Conservation (phyloP, 2,888 invertebrate genomes). For the Ophioninae sp. region DNA sequence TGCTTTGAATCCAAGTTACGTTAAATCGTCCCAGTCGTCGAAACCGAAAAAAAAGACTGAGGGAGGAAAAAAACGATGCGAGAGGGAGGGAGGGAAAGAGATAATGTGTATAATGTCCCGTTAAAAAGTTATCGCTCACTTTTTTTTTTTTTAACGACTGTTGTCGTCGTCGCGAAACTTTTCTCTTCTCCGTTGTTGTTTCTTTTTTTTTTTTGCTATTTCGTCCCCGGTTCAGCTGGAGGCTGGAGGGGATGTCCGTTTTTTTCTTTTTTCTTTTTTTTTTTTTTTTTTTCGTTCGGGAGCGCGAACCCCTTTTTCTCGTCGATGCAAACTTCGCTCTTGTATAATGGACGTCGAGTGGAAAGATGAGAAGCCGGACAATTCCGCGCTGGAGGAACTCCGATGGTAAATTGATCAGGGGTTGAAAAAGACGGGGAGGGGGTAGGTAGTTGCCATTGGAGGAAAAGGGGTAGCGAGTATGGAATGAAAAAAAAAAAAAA, state of each 20-base stretch:
- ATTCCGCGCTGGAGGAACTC: too few relatives aligned
- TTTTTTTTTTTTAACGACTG: constrained; percentile 6
- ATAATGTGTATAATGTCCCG: constrained; percentile 1
- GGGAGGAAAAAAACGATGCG: not conserved
- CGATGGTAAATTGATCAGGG: too few relatives aligned
- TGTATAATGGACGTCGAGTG: constrained; percentile 5
- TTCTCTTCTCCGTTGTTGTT: not conserved
- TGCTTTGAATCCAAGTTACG: not conserved
- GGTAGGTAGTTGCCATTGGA: too few relatives aligned
- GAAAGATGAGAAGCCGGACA: too few relatives aligned
- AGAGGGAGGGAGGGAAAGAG: not conserved
- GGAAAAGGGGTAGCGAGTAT: not conserved
- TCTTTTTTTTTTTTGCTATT: constrained; percentile 3
- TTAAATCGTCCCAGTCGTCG: not conserved
- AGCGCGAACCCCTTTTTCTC: too few relatives aligned
- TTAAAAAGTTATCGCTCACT: constrained; percentile 30
- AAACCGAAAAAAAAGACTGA: not conserved
- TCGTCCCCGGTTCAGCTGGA: not conserved
- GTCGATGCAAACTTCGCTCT: not conserved
- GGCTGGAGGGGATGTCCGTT: not conserved
- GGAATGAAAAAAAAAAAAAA: too few relatives aligned
- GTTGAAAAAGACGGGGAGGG: too few relatives aligned
- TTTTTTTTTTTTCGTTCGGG: too few relatives aligned
- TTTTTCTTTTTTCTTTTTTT: too few relatives aligned
- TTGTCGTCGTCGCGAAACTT: not conserved